Conservation (phyloP, 1,140 invertebrate genomes). For the Laupala kohalensis region DNA sequence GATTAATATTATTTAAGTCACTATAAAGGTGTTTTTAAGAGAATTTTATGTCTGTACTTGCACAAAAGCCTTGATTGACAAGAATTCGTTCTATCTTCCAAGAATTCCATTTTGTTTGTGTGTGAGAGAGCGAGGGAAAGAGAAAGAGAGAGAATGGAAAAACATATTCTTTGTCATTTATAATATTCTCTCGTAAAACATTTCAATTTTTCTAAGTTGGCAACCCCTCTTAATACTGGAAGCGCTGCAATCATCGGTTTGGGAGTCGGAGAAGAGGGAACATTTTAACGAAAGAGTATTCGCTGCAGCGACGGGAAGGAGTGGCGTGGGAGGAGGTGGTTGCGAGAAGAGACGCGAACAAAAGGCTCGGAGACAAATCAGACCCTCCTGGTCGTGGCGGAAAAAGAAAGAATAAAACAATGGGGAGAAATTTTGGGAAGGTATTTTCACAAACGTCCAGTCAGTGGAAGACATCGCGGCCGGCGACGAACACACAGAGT, state of each 20-base stretch:
- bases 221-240: neutral
- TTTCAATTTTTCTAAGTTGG: neutral
- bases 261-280: neutral
- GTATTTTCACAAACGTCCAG: neutral
- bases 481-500: neutral
- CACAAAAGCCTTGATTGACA: too few species aligned
- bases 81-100: too few species aligned
- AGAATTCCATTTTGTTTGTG: neutral
- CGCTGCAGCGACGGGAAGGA: too few species aligned
- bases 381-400: neutral
- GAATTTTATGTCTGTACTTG: too few species aligned
- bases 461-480: neutral
- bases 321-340: neutral
- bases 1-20: too few species aligned
- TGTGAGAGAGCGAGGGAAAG: neutral
- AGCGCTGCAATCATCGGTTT: neutral
- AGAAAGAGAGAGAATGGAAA: too few species aligned
- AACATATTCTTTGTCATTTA: neutral
- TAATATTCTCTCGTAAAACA: neutral
- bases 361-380: neutral
- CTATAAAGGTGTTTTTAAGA: too few species aligned
- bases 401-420: neutral
- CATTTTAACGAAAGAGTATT: neutral
- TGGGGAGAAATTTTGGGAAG: neutral
- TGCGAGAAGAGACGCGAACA: neutral